Percentiles rank a stretch among this genome's conserved stretches.
phyloP scores from a whole-genome alignment of 2,113 vertebrate species.

The Saccopteryx leptura region DNA sequence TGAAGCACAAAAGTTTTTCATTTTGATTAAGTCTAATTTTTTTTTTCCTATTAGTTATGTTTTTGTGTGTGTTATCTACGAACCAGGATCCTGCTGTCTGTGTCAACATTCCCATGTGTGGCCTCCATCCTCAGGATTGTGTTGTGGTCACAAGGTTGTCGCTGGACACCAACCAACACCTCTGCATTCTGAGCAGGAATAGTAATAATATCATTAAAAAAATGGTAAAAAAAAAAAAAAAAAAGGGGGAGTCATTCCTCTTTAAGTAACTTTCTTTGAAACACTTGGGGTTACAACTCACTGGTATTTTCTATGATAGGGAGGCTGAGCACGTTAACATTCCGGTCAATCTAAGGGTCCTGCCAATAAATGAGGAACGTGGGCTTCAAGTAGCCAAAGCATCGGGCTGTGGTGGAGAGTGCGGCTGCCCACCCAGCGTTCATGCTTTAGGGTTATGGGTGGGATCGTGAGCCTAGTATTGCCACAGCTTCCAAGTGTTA shows the following conservation, averaged over 20 bases:
- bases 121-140: not conserved
- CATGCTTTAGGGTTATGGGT: not conserved
- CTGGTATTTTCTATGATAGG: not conserved
- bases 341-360: not conserved
- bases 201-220: no score
- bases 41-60: not conserved
- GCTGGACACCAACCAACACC: not conserved
- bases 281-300: not conserved
- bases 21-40: not conserved
- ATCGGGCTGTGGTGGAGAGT: not conserved
- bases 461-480: not conserved
- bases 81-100: not conserved
- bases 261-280: not conserved
- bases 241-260: not conserved
- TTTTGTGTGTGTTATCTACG: slow-evolving; percentile 4
- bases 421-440: not conserved
- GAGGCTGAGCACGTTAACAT: not conserved
- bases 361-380: not conserved
- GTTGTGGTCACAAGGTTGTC: not conserved
- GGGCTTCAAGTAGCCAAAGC: not conserved
- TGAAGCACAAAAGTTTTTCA: not conserved
- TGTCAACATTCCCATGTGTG: not conserved
- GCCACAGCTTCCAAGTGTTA: not conserved
- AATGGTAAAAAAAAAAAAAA: not conserved
- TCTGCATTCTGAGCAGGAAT: not conserved